Base-by-base conservation (phyloP, 1,140 invertebrate species). In the Radopholus similis region DNA sequence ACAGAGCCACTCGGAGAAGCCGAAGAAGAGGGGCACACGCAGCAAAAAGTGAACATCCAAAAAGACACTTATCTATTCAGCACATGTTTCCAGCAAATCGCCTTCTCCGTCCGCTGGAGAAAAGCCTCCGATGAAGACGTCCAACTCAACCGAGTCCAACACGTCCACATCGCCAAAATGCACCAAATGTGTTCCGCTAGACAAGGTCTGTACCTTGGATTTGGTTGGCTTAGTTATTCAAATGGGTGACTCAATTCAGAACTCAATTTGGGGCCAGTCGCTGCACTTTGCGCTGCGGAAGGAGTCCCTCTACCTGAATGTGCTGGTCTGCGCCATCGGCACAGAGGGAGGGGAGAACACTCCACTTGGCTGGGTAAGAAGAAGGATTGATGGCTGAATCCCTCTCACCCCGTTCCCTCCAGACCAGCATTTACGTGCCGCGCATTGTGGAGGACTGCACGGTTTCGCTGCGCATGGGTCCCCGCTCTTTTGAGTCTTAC, bases 231-330 rank as follows among this genome's bases (percentile, higher is more conserved):
- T 8, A 8, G 2, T 4, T 21, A 51, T 28, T 51, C 18, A 1
- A 9, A 51, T 51, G 8, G 23, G 2, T 23, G 44, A 49, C 8
- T 65, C 55, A 54, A 62, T 71, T n/a, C 28, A 77, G 72, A 65
- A 80, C 30, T 63, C 77, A 21, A 49, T 78, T 18, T 79, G 75
- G 75, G 78, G 78, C 9, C 78, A 79, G 35, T 81, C 78, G 15
- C 67, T 79, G 26, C 78, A 80, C 38, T 79, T 79, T 56, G 65
- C 51, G n/a, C 53, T 79, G 13, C 70, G 77, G 15, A 73, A 78
- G 21, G 62, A 73, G 15, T 56, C 62, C 18, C 30, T 49, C 44
- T 79, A 78, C 42, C 59, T 79, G 15, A 79, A 79, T 55, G 73
- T 79, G 15, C 71, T 66, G 13, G 69, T 78, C 4, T 71, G 72